Evolutionary conservation across 2,797 vertebrate genomes (phyloP), one percentile per base, ranked within the genome.

Genomic region (Chelonia mydas): DNA sequence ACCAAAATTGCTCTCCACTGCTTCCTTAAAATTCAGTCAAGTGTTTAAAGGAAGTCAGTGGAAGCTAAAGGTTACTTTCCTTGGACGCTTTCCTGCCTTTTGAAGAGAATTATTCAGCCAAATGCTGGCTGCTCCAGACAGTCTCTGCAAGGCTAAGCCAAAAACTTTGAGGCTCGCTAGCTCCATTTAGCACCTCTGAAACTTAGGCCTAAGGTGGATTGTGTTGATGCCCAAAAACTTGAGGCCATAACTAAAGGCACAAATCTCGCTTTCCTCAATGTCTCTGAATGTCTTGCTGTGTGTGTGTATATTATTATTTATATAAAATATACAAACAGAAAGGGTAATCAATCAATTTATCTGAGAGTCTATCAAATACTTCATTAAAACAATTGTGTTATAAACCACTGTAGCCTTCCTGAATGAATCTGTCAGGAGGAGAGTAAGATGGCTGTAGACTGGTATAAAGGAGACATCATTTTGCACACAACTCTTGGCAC

Each of bases 371-470:
- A 93, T 95, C 95, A 96, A 88, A 96, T 92, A 74, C 80, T 88
- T 97, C 95, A 94, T 96, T 90, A 95, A 97, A 95, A 86, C 84
- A 94, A 93, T 97, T 96, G 95, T 96, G 90, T 96, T 94, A 93
- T 83, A 94, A 95, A 89, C 84, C 94, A 82, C 90, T 95, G 92
- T 96, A 88, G 86, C 92, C 96, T 94, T 96, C 83, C 92, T 97
- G 95, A 97, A 96, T 95, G 97, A 96, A 92, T 96, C 94, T 96
- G 89, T 96, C 95, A 96, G 90, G 93, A 93, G 84, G 54, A 82
- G 82, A 96, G 85, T 87, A 96, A 86, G 49, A 93, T 84, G 94
- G 82, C 89, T 95, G 84, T 89, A 95, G 89, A 41, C n/a, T 41
- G 41, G 68, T 41, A 72, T 37, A 72, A 41, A 72, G 10, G 9